Conservation (phyloP, 2,797 vertebrate species). For the Sebastes itinus region DNA sequence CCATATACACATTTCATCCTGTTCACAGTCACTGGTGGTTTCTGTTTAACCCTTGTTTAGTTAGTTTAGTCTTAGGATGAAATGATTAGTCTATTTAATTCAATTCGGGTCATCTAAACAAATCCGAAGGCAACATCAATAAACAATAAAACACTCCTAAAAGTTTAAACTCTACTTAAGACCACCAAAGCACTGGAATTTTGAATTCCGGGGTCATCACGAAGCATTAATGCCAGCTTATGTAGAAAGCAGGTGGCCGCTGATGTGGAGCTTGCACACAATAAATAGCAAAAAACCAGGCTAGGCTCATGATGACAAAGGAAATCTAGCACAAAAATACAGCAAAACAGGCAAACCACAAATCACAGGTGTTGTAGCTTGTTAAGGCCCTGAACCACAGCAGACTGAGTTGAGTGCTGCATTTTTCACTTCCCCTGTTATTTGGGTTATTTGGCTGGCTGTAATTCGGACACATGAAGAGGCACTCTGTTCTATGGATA, state of each 20-base stretch:
- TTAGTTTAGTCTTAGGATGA: not conserved
- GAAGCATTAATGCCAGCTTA: slow-evolving; percentile 1
- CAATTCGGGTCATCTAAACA: not conserved
- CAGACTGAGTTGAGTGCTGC: slow-evolving; percentile 47
- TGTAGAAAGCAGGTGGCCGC: slow-evolving; percentile 20
- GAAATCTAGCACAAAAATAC: slow-evolving; percentile 42
- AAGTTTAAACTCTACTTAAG: not conserved
- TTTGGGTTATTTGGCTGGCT: slow-evolving; percentile 57
- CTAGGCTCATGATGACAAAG: slow-evolving; percentile 35
- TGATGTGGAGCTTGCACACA: slow-evolving; percentile 1
- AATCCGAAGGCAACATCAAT: not conserved
- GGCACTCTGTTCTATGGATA: slow-evolving; percentile 40
- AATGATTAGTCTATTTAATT: not conserved
- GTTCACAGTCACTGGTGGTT: not conserved
- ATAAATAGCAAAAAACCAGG: slow-evolving; percentile 26
- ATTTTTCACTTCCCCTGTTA: slow-evolving; percentile 49
- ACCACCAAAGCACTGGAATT: not conserved
- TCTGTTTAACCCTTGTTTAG: not conserved
- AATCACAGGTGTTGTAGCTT: slow-evolving; percentile 55
- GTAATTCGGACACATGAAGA: slow-evolving; percentile 56
- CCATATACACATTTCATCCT: not conserved
- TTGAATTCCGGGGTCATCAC: not conserved
- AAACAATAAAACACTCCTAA: not conserved
- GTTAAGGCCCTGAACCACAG: slow-evolving; percentile 32
- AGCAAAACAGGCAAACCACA: slow-evolving; percentile 45